Base-by-base conservation (phyloP, 1,140 invertebrate genomes). In the Arctopsyche grandis region DNA sequence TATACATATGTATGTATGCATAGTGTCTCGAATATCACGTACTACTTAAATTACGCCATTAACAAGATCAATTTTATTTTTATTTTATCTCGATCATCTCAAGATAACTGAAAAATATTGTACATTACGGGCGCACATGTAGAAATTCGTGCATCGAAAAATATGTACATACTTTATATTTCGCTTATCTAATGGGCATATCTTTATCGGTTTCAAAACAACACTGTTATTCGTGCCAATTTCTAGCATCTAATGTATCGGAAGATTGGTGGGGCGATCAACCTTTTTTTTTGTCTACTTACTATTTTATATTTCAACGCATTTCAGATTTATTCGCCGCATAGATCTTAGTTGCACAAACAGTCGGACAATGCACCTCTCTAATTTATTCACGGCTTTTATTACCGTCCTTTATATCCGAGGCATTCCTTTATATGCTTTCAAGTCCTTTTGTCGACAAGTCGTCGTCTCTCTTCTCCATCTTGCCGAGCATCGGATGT, bases 381-480 rank as follows among this genome's bases (percentile, higher is more conserved):
- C 58, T 60, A 60, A 60, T 66, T 66, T 66, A 66, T 26, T 66
- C 63, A 24, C 63, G 24, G 22, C 10, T 29, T 66, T 66, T 66
- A 66, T 66, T 26, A 66, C 21, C 24, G 63, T 24, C 63, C 63
- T 66, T 66, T 66, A 66, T 66, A n/a, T 16, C 56, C 56, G 29
- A 38, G 29, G 29, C 29, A 19, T 9, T 60, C 56, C 56, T 66
- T 66, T 22, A 66, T 24, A 26, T 9, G 22, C 63, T 22, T 66
- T 12, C 63, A 29, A 1, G 10, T 19, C 24, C 63, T 10, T 26
- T 66, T 66, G 21, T 24, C 24, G 63, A 26, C 21, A 66, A 60
- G n/a, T 60, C 21, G 58, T 60, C 58, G 21, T 26, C 10, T 24
- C 63, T 24, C 21, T 52, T 52, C 48, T 60, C 24, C 0, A 66